phyloP scores from a whole-genome alignment of 2,888 invertebrate species.

The Leptopterna dolabrata region DNA sequence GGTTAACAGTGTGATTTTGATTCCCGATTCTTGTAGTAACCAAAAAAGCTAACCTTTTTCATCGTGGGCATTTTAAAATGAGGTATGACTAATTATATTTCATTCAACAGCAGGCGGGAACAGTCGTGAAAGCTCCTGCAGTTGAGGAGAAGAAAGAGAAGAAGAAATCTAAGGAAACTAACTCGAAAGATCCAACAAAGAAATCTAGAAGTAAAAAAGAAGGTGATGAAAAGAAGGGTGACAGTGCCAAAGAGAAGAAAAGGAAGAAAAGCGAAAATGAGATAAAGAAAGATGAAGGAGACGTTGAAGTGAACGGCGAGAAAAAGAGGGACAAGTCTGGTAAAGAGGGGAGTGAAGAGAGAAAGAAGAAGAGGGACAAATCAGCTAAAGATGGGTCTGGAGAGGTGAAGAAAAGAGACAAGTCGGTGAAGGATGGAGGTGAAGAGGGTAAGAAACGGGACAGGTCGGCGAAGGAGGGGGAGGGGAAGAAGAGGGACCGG shows the following conservation, averaged over 20 bases:
- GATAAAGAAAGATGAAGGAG: slow-evolving; percentile 61
- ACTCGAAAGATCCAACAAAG: slow-evolving; percentile 66
- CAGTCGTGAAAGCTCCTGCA: slow-evolving; percentile 60
- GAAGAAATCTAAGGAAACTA: slow-evolving; percentile 60
- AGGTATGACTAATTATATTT: too few relatives aligned
- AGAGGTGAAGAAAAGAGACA: slow-evolving; percentile 66
- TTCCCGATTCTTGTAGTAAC: too few relatives aligned
- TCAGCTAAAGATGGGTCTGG: slow-evolving; percentile 64
- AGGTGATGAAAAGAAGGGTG: not conserved
- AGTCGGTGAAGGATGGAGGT: slow-evolving; percentile 63
- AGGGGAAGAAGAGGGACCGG: slow-evolving; percentile 65
- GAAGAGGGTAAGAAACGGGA: slow-evolving; percentile 66
- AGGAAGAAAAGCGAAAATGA: slow-evolving; percentile 62
- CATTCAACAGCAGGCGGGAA: slow-evolving; percentile 39
- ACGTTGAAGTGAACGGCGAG: slow-evolving; percentile 60
- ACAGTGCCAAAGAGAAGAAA: slow-evolving; percentile 48
- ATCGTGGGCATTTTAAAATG: too few relatives aligned
- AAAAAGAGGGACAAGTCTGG: slow-evolving; percentile 65
- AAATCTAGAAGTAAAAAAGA: slow-evolving; percentile 36
- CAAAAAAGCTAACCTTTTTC: too few relatives aligned
- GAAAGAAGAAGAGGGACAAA: slow-evolving; percentile 61
- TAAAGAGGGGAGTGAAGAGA: slow-evolving; percentile 46
- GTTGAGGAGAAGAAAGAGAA: slow-evolving; percentile 64
- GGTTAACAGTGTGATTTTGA: too few relatives aligned
- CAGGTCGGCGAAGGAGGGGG: slow-evolving; percentile 63